Conservation (phyloP, 1,140 invertebrate species). For the Caenorhabditis tropicalis region DNA sequence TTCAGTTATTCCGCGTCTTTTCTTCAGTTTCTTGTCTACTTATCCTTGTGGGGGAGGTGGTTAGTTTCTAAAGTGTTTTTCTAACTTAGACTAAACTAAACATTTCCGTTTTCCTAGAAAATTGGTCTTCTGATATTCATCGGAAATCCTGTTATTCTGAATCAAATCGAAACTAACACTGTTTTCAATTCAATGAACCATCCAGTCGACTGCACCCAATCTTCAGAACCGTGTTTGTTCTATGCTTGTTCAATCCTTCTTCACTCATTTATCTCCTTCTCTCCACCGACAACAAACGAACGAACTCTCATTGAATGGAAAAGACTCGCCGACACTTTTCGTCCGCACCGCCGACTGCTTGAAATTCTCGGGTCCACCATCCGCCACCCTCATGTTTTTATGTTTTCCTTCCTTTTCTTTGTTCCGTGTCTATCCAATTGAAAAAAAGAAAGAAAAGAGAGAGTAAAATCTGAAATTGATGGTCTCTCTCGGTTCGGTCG, state of each 20-base stretch:
- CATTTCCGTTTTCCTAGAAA: too few relatives aligned
- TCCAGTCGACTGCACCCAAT: background rate
- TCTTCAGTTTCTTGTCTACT: background rate
- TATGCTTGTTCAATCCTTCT: constrained; percentile 2
- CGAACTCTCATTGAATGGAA: constrained; percentile 29
- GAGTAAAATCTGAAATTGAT: background rate
- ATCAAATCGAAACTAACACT: too few relatives aligned
- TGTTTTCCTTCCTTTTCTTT: background rate
- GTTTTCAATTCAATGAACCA: too few relatives aligned
- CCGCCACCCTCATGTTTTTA: constrained; percentile 31
- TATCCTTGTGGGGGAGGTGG: background rate
- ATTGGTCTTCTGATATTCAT: too few relatives aligned
- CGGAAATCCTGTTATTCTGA: too few relatives aligned
- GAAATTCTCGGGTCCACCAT: background rate
- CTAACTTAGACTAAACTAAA: too few relatives aligned
- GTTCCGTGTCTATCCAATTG: background rate
- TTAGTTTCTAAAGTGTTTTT: too few relatives aligned
- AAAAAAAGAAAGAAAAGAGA: background rate
- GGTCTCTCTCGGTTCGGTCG: background rate
- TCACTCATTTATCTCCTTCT: background rate
- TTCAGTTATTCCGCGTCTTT: constrained; percentile 4
- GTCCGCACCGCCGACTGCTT: constrained; percentile 21
- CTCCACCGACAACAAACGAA: background rate
- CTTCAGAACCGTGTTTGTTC: background rate
- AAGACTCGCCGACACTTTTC: constrained; percentile 27